Evolutionary conservation across 1,140 invertebrate genomes (phyloP).

Genomic region (Leptopilina clavipes): DNA sequence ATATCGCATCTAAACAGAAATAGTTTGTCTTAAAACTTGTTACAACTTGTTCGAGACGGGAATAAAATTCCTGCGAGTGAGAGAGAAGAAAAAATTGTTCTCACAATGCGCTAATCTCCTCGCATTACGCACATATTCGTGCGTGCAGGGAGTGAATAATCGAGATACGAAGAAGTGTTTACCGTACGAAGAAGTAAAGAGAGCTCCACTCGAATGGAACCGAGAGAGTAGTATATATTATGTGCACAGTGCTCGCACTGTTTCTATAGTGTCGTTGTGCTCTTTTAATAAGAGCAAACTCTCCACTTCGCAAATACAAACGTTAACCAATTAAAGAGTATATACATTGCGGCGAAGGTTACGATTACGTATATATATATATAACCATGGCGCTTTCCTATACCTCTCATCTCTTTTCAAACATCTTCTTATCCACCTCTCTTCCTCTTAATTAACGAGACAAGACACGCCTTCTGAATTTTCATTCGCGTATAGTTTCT

Average conservation of each 20-base stretch:
- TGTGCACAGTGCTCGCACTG: constrained; percentile 51
- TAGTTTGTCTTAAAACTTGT: constrained; percentile 19
- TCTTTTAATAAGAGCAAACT: constrained; percentile 59
- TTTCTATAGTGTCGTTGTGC: constrained; percentile 46
- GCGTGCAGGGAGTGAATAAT: not conserved
- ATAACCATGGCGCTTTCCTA: not conserved
- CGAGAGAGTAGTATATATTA: not conserved
- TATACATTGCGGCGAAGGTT: constrained; percentile 47
- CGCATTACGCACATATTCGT: constrained; percentile 16
- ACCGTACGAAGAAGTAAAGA: constrained; percentile 17
- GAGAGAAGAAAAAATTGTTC: not conserved
- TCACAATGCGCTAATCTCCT: constrained; percentile 24
- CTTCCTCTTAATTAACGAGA: constrained; percentile 40
- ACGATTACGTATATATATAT: constrained; percentile 51
- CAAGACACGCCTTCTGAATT: constrained; percentile 12
- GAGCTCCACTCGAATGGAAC: not conserved
- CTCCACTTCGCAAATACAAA: constrained; percentile 44
- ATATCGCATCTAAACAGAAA: not conserved
- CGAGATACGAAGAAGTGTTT: not conserved
- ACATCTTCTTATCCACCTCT: constrained; percentile 33
- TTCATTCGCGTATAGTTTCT: not conserved
- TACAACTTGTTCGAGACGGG: not conserved
- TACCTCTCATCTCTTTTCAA: constrained; percentile 37
- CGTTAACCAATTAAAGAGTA: constrained; percentile 56
- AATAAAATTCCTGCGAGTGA: not conserved